phyloP scores from a whole-genome alignment of 2,113 vertebrate species.

The Apteryx owenii region DNA sequence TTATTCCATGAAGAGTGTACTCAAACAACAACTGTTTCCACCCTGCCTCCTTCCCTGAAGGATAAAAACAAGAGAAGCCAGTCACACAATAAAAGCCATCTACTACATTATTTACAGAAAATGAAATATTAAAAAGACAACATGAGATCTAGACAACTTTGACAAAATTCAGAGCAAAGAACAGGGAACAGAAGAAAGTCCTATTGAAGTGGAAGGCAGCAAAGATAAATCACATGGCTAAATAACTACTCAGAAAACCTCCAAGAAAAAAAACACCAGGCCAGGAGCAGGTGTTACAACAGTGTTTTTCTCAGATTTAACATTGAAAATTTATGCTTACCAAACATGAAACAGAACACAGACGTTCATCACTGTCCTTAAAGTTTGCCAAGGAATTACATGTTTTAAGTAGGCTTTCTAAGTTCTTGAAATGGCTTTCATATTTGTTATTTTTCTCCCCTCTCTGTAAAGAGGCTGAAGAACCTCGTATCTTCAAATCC shows the following conservation, averaged over 20 bases:
- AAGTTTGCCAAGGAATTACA: not conserved
- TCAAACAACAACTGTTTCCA: not conserved
- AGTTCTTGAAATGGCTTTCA: slow-evolving; percentile 45
- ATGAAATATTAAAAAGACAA: slow-evolving; percentile 44
- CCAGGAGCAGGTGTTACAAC: accelerated
- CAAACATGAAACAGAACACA: slow-evolving; percentile 8
- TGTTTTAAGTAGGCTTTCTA: slow-evolving; percentile 2
- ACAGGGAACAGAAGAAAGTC: slow-evolving; percentile 22
- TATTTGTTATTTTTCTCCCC: not conserved
- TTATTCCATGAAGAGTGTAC: not conserved
- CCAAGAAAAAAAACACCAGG: not conserved
- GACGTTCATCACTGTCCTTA: not conserved
- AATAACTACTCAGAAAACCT: not conserved
- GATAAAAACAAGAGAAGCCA: slow-evolving; percentile 25
- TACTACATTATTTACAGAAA: slow-evolving; percentile 65
- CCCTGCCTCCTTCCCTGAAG: not conserved
- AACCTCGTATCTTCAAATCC: slow-evolving; percentile 19
- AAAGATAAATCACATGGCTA: not conserved
- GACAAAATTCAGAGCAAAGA: slow-evolving; percentile 23
- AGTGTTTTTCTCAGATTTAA: not conserved
- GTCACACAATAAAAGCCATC: slow-evolving; percentile 39
- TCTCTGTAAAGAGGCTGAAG: not conserved
- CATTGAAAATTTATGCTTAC: not conserved
- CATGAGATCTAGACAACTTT: slow-evolving; percentile 9
- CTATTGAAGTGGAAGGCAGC: not conserved